phyloP scores from a whole-genome alignment of 2,113 vertebrate genomes.

The Nestor notabilis region DNA sequence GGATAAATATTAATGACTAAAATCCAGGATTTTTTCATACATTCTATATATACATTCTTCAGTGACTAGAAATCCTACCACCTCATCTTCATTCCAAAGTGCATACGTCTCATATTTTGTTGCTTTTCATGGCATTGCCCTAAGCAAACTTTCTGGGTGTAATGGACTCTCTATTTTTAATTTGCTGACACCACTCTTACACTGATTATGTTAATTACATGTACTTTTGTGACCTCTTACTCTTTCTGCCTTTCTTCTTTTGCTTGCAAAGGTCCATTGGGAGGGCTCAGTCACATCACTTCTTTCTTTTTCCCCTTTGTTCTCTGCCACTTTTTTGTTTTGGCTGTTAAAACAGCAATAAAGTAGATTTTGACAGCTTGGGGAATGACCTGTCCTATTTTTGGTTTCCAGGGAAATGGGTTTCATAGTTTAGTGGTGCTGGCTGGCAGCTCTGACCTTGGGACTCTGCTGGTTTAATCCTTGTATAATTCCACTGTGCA shows the following conservation, averaged over 20 bases:
- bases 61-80: background rate
- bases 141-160: slow-evolving; percentile 7
- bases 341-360: background rate
- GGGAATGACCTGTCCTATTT: background rate
- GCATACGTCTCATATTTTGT: background rate
- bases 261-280: slow-evolving; percentile 18
- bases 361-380: slow-evolving; percentile 38
- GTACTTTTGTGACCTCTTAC: background rate
- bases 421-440: background rate
- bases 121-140: background rate
- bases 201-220: slow-evolving; percentile 66
- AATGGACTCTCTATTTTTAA: slow-evolving; percentile 51
- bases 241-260: slow-evolving; percentile 53
- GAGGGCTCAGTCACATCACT: slow-evolving; percentile 41
- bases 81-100: background rate
- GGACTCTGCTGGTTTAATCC: background rate
- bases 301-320: slow-evolving; percentile 45
- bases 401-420: slow-evolving; percentile 8
- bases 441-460: slow-evolving; percentile 27
- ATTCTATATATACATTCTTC: background rate
- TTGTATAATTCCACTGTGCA: background rate
- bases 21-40: background rate
- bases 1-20: background rate
- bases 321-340: background rate
- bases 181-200: slow-evolving; percentile 40